These are phyloP conservation scores for Campylomormyrus numenius DNA, from an alignment of 2,113 vertebrate genomes.

Conservation along the genomic window DNA sequence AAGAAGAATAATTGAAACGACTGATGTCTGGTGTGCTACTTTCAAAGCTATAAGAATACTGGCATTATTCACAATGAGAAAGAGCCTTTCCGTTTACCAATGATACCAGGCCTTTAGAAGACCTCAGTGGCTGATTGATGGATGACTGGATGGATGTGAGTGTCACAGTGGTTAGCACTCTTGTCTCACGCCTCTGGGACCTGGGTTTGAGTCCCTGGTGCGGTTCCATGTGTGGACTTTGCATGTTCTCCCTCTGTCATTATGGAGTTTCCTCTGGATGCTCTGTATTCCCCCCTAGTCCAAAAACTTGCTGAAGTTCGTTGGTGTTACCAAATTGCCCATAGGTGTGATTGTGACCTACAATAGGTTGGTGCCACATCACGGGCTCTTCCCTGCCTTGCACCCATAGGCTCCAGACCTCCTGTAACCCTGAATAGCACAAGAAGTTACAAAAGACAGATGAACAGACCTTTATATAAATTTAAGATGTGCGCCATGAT, in stretches of 20 bases:
- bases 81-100: neutral
- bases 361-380: too few relatives aligned
- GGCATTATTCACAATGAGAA: neutral
- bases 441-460: too few relatives aligned
- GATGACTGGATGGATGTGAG: neutral
- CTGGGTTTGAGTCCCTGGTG: too few relatives aligned
- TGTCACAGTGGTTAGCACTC: neutral
- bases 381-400: too few relatives aligned
- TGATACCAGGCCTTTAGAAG: neutral
- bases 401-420: too few relatives aligned
- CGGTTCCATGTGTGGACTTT: neutral
- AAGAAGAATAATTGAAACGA: neutral
- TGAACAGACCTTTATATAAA: neutral
- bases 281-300: too few relatives aligned
- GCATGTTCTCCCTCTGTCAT: neutral
- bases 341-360: too few relatives aligned
- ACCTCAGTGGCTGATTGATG: neutral
- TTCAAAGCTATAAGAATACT: neutral
- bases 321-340: too few relatives aligned
- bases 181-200: neutral
- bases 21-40: neutral
- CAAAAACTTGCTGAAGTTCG: too few relatives aligned
- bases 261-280: too few relatives aligned
- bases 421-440: too few relatives aligned
- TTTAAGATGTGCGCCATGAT: neutral